Evolutionary conservation across 2,113 vertebrate genomes (phyloP).

Genomic region (Hiodon tergisus): DNA sequence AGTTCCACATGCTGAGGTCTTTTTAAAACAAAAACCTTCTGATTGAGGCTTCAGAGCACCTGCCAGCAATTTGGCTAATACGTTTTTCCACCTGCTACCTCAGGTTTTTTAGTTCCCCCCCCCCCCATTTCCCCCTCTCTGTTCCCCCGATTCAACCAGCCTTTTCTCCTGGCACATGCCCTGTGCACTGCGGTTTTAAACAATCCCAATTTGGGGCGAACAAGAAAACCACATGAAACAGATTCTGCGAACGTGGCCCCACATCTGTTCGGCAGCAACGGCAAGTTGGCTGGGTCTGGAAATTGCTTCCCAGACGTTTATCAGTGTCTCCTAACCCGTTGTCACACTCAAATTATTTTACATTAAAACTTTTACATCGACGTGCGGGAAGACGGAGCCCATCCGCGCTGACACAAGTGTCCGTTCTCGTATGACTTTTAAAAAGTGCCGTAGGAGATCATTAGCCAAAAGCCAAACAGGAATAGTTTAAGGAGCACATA

Average conservation of each 20-base stretch:
- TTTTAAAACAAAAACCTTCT: conserved; percentile 9
- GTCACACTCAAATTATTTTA: conserved; percentile 25
- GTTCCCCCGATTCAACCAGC: conserved; percentile 47
- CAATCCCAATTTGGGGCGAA: conserved; percentile 37
- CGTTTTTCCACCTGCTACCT: conserved; percentile 44
- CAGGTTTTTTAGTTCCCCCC: conserved; percentile 2
- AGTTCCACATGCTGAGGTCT: conserved; percentile 45
- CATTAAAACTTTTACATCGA: conserved; percentile 13
- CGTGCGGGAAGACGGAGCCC: not conserved
- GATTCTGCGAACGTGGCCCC: conserved; percentile 22
- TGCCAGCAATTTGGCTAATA: conserved; percentile 56
- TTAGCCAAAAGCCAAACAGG: too few species aligned
- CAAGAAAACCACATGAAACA: conserved; percentile 36
- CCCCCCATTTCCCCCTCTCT: not conserved
- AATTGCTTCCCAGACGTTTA: conserved; percentile 27
- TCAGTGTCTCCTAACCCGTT: conserved; percentile 22
- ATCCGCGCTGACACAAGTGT: not conserved
- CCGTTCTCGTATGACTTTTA: not conserved
- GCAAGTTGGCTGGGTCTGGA: conserved; percentile 8
- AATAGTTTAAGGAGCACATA: too few species aligned
- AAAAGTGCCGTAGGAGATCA: not conserved
- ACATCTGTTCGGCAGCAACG: conserved; percentile 36
- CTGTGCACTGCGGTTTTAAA: conserved; percentile 31
- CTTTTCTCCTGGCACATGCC: conserved; percentile 26
- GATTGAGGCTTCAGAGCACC: conserved; percentile 45